These are phyloP conservation scores for Micromussa lordhowensis DNA, from an alignment of 92 coral and sea anemone species.

Conservation along the genomic window DNA sequence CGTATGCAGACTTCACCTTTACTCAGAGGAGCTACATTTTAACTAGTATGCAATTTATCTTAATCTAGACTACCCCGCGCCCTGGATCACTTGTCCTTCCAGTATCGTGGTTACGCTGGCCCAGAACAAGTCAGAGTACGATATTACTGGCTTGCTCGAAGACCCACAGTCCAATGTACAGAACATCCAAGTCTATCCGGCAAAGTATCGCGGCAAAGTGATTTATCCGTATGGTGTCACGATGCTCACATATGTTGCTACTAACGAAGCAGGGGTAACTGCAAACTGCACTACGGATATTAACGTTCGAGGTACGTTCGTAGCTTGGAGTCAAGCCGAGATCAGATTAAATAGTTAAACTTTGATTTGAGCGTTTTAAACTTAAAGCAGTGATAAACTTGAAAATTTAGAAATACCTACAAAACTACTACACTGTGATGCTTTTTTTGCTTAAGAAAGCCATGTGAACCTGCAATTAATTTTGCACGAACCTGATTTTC, in stretches of 20 bases:
- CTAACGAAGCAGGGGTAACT: constrained; percentile 62
- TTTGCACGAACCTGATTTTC: too few species aligned
- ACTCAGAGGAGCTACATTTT: too few species aligned
- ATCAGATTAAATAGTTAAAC: too few species aligned
- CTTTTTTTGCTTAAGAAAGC: too few species aligned
- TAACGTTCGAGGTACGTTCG: constrained; percentile 55
- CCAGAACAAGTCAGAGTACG: constrained; percentile 42
- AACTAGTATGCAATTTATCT: neutral
- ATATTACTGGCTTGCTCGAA: constrained; percentile 52
- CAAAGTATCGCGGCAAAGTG: constrained; percentile 53
- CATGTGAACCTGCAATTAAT: neutral
- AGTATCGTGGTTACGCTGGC: constrained; percentile 41
- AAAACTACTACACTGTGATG: neutral
- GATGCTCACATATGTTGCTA: constrained; percentile 65
- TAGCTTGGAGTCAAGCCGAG: neutral
- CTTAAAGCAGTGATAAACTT: neutral
- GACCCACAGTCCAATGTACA: constrained; percentile 66
- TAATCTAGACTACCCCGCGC: constrained; percentile 49
- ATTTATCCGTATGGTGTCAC: constrained; percentile 70
- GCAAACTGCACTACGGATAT: constrained; percentile 57
- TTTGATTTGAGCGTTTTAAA: neutral
- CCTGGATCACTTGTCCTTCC: constrained; percentile 77
- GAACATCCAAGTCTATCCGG: constrained; percentile 65
- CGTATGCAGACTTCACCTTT: too few species aligned
- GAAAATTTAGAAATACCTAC: neutral